Evolutionary conservation across 2,888 invertebrate species (phyloP), one percentile per base, ranked within the genome.

Genomic region (Acleris laterana): DNA sequence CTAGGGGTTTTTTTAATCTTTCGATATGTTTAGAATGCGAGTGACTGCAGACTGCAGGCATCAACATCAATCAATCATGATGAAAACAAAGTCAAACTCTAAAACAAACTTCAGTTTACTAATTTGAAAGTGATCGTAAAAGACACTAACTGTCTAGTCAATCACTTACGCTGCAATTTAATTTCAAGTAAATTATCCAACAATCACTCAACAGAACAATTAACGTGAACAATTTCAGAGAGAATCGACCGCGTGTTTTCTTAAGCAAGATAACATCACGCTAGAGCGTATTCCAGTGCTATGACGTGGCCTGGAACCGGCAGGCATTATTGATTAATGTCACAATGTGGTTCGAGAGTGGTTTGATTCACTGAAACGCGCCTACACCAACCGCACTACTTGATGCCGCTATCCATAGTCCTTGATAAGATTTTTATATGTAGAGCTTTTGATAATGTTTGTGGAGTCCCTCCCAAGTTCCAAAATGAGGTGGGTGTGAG

Each of bases 341-440:
- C 68, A 66, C 69, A 71, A 69, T 74, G 74, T 78, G 76, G 77
- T 76, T 78, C 73, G 71, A 63, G 71, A 71, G 76, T 11, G 44
- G 60, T 55, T 65, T 44, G 42, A 55, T 25, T 55, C 32, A 42
- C 64, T 53, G 49, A 60, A 55, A 42, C 59, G 38, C 42, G 53
- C 53, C 16, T 42, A 38, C 59, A 64, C 20, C 49, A 58, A 58
- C 20, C 50, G 28, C 20, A 22, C 11, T 3, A 25, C 22, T 38
- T 11, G 46, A 16, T 17, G 38, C 38, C 38, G 13, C 3, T 13
- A 38, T 38, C 13, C 13, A 38, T 38, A 13, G 38, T 11, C 38
- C 38, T 13, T 38, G 3, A 13, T 38, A 13, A 28, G 7, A 1
- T 7, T 32, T 11, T 2, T 0, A 32, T 32, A 32, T 32, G 11